Evolutionary conservation across 2,888 invertebrate species (phyloP), one percentile per base, ranked within the genome.

Genomic region (Sinohyriopsis cumingii): DNA sequence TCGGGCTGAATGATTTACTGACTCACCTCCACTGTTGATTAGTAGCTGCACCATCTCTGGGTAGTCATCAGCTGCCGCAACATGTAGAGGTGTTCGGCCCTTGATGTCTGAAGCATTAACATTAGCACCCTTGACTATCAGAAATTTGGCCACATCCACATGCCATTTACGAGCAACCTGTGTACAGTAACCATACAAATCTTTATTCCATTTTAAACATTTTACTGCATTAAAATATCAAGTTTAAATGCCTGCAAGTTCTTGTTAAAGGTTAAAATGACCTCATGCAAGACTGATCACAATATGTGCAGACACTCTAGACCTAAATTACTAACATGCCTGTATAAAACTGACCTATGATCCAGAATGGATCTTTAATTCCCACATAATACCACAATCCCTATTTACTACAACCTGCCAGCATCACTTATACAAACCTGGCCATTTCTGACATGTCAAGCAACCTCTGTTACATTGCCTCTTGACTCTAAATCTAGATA

Each of bases 61-160:
- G 68, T 87, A 88, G 72, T 89, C 86, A 15, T 87, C 87, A 60
- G 88, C 86, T n/a, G 89, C 87, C 9, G 89, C 88, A 18, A 89
- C 86, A 80, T 89, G 89, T 3, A 89, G 82, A 9, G 89, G 87
- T 15, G 88, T 87, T 53, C 89, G 78, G 18, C 89, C 89, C 73
- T 69, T 85, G 24, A 78, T 72, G 73, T 89, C 89, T 12, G 76
- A 69, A 62, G 77, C 69, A 72, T 89, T 85, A 6, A 88, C 71
- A 67, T 88, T 77, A 20, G 86, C 88, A 25, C 82, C 82, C 62
- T 84, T 75, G 54, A 87, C 85, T 5, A 89, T 66, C 53, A 89
- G 81, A 74, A 86, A 89, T 65, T 76, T 77, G 15, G 86, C 88
- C 5, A 89, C 87, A 81, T 89, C 89, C 25, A 76, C 73, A 69